Percentiles rank a stretch among this genome's conserved stretches.
Conservation (phyloP, 1,140 invertebrate species). For the Ips nitidus region DNA sequence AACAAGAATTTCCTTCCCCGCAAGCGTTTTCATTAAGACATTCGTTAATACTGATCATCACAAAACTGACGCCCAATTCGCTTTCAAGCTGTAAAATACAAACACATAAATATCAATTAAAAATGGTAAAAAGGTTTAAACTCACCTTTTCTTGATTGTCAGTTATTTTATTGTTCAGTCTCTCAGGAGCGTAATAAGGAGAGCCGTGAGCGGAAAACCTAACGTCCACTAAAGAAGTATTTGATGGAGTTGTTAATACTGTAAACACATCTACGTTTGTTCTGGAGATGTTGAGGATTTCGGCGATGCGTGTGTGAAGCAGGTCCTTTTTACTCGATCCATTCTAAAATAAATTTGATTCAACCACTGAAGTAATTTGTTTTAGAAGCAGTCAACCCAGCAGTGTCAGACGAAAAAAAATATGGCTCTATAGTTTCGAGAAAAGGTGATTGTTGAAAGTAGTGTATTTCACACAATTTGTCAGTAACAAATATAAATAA, state of each 20-base stretch:
- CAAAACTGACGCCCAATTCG: constrained; percentile 69
- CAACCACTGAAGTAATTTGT: no score
- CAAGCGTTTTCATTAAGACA: constrained; percentile 73
- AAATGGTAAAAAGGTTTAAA: constrained; percentile 5
- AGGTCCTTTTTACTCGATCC: constrained; percentile 74
- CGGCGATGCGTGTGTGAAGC: constrained; percentile 66
- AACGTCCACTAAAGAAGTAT: constrained; percentile 70
- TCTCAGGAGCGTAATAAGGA: constrained; percentile 84
- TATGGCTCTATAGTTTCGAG: neutral
- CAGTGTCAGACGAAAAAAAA: neutral
- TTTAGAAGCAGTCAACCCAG: no score
- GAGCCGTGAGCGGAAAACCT: constrained; percentile 90
- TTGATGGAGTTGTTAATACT: constrained; percentile 69
- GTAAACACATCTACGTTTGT: constrained; percentile 93
- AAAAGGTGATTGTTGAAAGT: no score
- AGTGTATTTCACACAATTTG: no score
- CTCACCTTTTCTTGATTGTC: constrained; percentile 61
- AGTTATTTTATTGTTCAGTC: constrained; percentile 72
- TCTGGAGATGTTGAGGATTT: constrained; percentile 72
- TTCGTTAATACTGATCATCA: constrained; percentile 86
- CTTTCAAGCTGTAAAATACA: constrained; percentile 61
- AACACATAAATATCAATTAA: constrained; percentile 6
- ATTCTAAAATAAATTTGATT: constrained; percentile 46
- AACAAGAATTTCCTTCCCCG: constrained; percentile 68
- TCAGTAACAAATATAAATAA: no score